Conservation (phyloP, 2,888 invertebrate genomes). For the Eutolmus rufibarbis region DNA sequence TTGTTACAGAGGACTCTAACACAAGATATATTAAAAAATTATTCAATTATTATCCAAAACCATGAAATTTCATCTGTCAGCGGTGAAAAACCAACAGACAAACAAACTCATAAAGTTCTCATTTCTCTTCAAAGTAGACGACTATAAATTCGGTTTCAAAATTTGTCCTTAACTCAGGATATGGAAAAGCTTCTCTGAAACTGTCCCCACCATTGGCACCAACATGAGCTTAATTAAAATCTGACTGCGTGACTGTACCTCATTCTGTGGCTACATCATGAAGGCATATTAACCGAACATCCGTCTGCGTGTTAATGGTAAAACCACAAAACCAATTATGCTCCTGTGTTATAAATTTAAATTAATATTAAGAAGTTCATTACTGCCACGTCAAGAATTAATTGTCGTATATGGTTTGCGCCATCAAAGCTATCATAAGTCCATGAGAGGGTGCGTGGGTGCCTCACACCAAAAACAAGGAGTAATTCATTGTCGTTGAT, state of each 20-base stretch:
- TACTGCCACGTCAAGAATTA: background rate
- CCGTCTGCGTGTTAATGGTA: constrained; percentile 4
- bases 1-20: background rate
- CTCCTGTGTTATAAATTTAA: constrained; percentile 19
- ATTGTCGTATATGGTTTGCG: constrained; percentile 15
- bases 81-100: background rate
- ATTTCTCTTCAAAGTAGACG: background rate
- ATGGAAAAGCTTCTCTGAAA: background rate
- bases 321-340: constrained; percentile 16
- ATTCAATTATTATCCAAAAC: background rate
- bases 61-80: background rate
- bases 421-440: constrained; percentile 6
- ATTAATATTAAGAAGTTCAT: constrained; percentile 12
- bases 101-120: background rate
- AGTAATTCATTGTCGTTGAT: background rate
- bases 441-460: background rate
- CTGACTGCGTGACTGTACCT: constrained; percentile 8
- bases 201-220: background rate
- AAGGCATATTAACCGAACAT: background rate
- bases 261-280: constrained; percentile 10
- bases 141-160: background rate
- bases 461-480: background rate
- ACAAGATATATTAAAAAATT: background rate
- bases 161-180: background rate
- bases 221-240: constrained; percentile 23